Percentiles rank a stretch among this genome's conserved stretches.
Conservation (phyloP, 2,888 invertebrate genomes). For the Sphaerophoria taeniata region DNA sequence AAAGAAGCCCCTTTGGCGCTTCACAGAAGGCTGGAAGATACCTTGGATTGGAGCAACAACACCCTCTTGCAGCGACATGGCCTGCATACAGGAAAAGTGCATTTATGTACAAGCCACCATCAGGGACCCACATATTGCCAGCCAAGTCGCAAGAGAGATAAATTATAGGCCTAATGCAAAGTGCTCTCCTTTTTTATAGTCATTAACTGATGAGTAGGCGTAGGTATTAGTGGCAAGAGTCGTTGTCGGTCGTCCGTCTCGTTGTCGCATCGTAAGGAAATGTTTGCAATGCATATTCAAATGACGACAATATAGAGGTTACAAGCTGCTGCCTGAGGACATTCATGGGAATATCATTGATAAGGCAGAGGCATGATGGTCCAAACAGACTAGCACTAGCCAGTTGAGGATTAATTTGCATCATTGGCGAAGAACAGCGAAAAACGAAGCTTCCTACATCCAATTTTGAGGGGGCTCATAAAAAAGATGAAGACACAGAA, state of each 20-base stretch:
- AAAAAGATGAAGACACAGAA: constrained; percentile 20
- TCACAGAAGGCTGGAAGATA: constrained; percentile 13
- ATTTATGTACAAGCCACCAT: no score
- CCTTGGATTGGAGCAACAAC: constrained; percentile 46
- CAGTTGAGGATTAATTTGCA: constrained; percentile 69
- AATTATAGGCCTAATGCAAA: constrained; percentile 83
- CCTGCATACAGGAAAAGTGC: constrained; percentile 29
- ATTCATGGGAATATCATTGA: constrained; percentile 71
- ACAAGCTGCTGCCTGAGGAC: constrained; percentile 58
- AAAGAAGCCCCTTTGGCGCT: not conserved
- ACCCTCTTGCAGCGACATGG: constrained; percentile 45
- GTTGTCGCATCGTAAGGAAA: constrained; percentile 53
- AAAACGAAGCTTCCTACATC: constrained; percentile 63
- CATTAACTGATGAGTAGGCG: constrained; percentile 81
- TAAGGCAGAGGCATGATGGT: constrained; percentile 35
- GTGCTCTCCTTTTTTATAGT: constrained; percentile 80
- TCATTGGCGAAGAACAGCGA: constrained; percentile 62
- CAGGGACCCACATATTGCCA: not conserved
- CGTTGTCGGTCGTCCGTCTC: not conserved
- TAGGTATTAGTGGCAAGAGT: constrained; percentile 80
- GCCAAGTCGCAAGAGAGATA: constrained; percentile 78
- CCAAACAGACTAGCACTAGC: constrained; percentile 3
- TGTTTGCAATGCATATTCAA: constrained; percentile 68
- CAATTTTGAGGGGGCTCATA: constrained; percentile 30
- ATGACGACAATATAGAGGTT: constrained; percentile 36